phyloP scores from a whole-genome alignment of 1,140 invertebrate species.

The Holotrichia oblita region DNA sequence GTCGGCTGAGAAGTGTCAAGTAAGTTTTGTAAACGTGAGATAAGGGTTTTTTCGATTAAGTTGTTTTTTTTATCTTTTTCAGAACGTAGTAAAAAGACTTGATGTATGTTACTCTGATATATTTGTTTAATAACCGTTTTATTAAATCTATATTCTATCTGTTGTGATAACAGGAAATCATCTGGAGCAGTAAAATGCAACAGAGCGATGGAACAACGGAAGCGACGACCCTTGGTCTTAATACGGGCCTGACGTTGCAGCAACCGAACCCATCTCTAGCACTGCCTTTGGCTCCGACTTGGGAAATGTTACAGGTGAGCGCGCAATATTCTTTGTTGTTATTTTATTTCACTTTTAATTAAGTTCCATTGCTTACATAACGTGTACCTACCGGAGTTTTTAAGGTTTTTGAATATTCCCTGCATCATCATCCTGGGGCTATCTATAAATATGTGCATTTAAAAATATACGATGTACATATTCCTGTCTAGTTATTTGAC shows the following conservation, averaged over 20 bases:
- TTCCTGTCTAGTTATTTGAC: neutral
- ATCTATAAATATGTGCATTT: neutral
- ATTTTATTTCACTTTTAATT: constrained; percentile 41
- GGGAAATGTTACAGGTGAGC: constrained; percentile 83
- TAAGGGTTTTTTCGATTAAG: neutral
- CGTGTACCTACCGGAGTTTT: neutral
- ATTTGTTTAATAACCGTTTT: constrained; percentile 40
- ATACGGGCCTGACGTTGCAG: neutral
- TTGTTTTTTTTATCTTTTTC: constrained; percentile 22
- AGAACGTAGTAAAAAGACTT: constrained; percentile 21
- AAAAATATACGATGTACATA: neutral
- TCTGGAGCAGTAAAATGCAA: constrained; percentile 74
- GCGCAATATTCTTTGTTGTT: constrained; percentile 40
- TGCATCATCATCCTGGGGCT: neutral
- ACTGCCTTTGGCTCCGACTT: constrained; percentile 75
- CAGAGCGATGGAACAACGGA: constrained; percentile 61
- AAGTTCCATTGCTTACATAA: constrained; percentile 38
- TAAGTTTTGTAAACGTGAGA: constrained; percentile 56
- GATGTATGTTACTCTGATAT: constrained; percentile 39
- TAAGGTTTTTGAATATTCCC: constrained; percentile 35
- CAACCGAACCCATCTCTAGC: constrained; percentile 61
- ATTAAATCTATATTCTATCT: constrained; percentile 33
- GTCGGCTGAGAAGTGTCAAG: constrained; percentile 88
- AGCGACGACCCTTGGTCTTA: neutral
- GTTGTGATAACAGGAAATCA: constrained; percentile 69